These are phyloP conservation scores for Furcula furcula DNA, from an alignment of 2,888 invertebrate genomes.

Conservation along the genomic window DNA sequence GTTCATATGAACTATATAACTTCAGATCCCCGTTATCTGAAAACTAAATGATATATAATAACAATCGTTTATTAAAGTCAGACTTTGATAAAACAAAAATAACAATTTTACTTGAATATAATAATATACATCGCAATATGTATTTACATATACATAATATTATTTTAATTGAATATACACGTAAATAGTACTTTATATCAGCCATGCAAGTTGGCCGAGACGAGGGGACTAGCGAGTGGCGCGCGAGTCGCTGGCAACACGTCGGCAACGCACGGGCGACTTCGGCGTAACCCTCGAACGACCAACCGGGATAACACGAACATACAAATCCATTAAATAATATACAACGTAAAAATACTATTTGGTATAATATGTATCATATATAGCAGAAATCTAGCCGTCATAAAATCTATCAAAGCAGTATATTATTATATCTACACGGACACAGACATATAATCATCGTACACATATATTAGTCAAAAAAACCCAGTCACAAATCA, in stretches of 20 bases:
- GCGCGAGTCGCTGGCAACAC: constrained; percentile 18
- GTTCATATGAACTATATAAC: constrained; percentile 62
- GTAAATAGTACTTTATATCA: constrained; percentile 73
- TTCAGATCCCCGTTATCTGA: constrained; percentile 69
- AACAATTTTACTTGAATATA: constrained; percentile 77
- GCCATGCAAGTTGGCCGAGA: constrained; percentile 49
- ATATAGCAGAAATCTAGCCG: constrained; percentile 79
- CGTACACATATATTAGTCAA: constrained; percentile 75
- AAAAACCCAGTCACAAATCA: constrained; percentile 80
- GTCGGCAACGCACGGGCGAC: constrained; percentile 10
- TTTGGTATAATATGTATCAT: constrained; percentile 80
- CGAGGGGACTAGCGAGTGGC: constrained; percentile 20
- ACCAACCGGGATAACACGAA: constrained; percentile 39
- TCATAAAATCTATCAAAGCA: constrained; percentile 77
- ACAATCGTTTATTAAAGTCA: constrained; percentile 80
- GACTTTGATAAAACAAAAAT: constrained; percentile 75
- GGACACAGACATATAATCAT: constrained; percentile 63
- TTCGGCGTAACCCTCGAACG: constrained; percentile 21
- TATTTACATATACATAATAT: constrained; percentile 80
- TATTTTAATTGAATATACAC: constrained; percentile 71
- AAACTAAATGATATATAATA: constrained; percentile 58
- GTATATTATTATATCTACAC: constrained; percentile 64
- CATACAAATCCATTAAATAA: constrained; percentile 72
- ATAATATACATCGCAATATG: constrained; percentile 77
- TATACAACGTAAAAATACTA: constrained; percentile 81